phyloP scores from a whole-genome alignment of 2,888 invertebrate species.

The Metalampra italica region DNA sequence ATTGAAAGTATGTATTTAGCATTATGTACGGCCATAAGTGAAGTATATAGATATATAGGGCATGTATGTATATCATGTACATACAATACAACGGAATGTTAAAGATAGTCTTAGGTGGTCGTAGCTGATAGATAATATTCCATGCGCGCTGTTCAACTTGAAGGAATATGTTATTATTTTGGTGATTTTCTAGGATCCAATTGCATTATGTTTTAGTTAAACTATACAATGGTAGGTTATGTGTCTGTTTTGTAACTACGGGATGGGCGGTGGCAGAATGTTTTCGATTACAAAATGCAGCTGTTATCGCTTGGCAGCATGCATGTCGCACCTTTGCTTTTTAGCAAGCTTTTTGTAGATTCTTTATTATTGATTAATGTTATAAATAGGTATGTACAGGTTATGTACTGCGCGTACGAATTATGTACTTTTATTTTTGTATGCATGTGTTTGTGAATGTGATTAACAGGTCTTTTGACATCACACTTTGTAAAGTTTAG shows the following conservation, averaged over 20 bases:
- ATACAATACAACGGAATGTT: too few species aligned
- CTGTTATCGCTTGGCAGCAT: slow-evolving; percentile 28
- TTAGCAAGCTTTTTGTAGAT: slow-evolving; percentile 24
- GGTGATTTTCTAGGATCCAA: slow-evolving; percentile 27
- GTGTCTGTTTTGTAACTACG: slow-evolving; percentile 47
- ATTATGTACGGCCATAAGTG: slow-evolving; percentile 24
- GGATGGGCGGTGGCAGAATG: slow-evolving; percentile 41
- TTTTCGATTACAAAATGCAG: slow-evolving; percentile 39
- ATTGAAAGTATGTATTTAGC: slow-evolving; percentile 27
- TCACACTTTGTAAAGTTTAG: slow-evolving; percentile 18
- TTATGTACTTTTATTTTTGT: slow-evolving; percentile 27
- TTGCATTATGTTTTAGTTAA: slow-evolving; percentile 31
- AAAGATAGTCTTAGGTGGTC: slow-evolving; percentile 29
- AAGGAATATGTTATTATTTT: slow-evolving; percentile 24
- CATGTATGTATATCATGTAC: slow-evolving; percentile 25
- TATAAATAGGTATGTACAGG: slow-evolving; percentile 24
- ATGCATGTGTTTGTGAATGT: slow-evolving; percentile 35
- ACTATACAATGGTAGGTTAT: slow-evolving; percentile 37
- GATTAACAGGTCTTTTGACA: slow-evolving; percentile 11
- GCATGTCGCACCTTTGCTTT: slow-evolving; percentile 42
- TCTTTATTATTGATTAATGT: slow-evolving; percentile 33
- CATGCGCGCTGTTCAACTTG: slow-evolving; percentile 33
- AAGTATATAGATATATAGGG: slow-evolving; percentile 14
- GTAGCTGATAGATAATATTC: slow-evolving; percentile 15
- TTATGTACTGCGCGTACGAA: slow-evolving; percentile 18